Conservation (phyloP, 1,140 invertebrate genomes). For the Drosophila nikananu region DNA sequence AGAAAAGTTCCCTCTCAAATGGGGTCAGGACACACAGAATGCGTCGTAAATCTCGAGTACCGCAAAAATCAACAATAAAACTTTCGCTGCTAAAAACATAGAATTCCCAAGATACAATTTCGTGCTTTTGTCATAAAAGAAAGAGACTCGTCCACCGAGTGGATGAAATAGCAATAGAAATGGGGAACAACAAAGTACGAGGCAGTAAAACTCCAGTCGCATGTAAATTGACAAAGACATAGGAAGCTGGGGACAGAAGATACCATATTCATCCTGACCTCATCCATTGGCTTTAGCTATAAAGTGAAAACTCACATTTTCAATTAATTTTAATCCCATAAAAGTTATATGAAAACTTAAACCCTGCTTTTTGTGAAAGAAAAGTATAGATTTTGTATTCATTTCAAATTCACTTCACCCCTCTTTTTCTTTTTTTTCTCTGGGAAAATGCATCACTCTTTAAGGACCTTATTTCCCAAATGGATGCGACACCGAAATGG, state of each 20-base stretch:
- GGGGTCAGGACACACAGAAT: conserved; percentile 47
- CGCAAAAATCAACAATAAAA: conserved; percentile 79
- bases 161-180: conserved; percentile 45
- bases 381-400: not conserved
- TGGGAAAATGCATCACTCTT: too few species aligned
- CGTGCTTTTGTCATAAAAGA: conserved; percentile 59
- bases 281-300: conserved; percentile 37
- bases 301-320: conserved; percentile 19
- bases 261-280: not conserved
- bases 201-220: conserved; percentile 44
- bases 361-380: not conserved
- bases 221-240: conserved; percentile 59
- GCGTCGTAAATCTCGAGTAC: conserved; percentile 69
- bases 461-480: not conserved
- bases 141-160: conserved; percentile 42
- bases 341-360: not conserved
- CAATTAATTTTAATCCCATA: conserved; percentile 19
- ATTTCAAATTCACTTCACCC: not conserved
- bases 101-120: conserved; percentile 69
- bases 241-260: not conserved
- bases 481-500: not conserved
- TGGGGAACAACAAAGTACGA: conserved; percentile 15
- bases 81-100: conserved; percentile 59
- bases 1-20: conserved; percentile 28
- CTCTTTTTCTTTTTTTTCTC: not conserved